Percentiles rank a stretch among this genome's conserved stretches.
These are phyloP conservation scores for Vannuccia rotundouncinata DNA, from an alignment of 2,888 invertebrate genomes.

Conservation along the genomic window DNA sequence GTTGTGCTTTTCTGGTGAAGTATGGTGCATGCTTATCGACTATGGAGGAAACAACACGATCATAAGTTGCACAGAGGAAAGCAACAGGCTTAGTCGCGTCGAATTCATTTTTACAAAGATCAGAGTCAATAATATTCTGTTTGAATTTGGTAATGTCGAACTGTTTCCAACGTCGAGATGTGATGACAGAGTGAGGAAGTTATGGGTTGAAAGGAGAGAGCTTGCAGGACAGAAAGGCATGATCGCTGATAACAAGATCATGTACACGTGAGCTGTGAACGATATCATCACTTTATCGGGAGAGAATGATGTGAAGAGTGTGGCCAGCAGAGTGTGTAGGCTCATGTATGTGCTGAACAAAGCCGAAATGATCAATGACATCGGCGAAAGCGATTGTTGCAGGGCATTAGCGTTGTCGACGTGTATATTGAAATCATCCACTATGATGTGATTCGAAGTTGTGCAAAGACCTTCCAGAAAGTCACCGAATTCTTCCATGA, in stretches of 20 bases:
- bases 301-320: background rate
- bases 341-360: background rate
- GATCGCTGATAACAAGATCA: background rate
- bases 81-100: too few species aligned
- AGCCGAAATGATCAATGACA: background rate
- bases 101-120: too few species aligned
- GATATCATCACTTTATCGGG: background rate
- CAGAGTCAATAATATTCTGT: too few species aligned
- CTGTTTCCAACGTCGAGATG: too few species aligned
- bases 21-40: too few species aligned
- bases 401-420: background rate
- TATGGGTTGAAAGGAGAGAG: too few species aligned
- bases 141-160: too few species aligned
- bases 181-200: too few species aligned
- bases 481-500: background rate
- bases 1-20: too few species aligned
- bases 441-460: background rate
- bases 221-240: background rate
- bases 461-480: background rate
- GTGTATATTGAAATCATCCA: background rate
- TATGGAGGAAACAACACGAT: too few species aligned
- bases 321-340: background rate
- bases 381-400: background rate
- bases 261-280: background rate
- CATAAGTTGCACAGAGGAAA: too few species aligned